Percentiles rank a stretch among this genome's conserved stretches.
These are phyloP conservation scores for Andrena hattorfiana DNA, from an alignment of 2,888 invertebrate genomes.

Conservation along the genomic window DNA sequence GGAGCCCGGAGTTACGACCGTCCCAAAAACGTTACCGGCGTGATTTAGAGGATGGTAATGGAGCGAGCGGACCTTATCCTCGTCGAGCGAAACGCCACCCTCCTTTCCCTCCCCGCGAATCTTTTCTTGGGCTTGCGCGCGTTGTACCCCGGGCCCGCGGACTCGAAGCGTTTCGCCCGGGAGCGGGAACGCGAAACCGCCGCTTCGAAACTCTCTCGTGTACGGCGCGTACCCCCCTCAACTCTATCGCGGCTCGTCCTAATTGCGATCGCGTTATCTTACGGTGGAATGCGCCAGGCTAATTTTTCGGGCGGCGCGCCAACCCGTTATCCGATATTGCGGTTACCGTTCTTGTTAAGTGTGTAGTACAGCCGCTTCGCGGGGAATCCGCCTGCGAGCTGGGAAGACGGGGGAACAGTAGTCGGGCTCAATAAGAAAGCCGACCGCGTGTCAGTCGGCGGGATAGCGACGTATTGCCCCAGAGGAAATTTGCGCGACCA, in stretches of 20 bases:
- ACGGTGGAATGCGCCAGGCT: background rate
- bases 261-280: constrained; percentile 44
- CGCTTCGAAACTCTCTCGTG: no score
- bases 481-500: constrained; percentile 71
- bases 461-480: constrained; percentile 63
- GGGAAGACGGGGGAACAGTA: background rate
- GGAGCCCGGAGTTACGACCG: constrained; percentile 77
- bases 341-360: constrained; percentile 55
- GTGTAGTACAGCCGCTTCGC: background rate
- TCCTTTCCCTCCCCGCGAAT: constrained; percentile 9
- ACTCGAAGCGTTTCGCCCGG: no score
- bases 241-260: constrained; percentile 16
- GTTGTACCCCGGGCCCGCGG: background rate
- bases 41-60: constrained; percentile 83
- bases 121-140: constrained; percentile 11
- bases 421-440: constrained; percentile 45
- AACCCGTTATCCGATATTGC: constrained; percentile 13
- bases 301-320: constrained; percentile 16
- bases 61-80: constrained; percentile 75
- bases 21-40: constrained; percentile 81
- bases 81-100: constrained; percentile 35
- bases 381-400: background rate
- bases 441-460: constrained; percentile 46
- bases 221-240: no score
- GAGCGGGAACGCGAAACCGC: no score